A percentile compares a stretch with the other conserved stretches of the same genome.
These are phyloP conservation scores for Hyles lineata DNA, from an alignment of 2,888 invertebrate genomes.

Conservation along the genomic window DNA sequence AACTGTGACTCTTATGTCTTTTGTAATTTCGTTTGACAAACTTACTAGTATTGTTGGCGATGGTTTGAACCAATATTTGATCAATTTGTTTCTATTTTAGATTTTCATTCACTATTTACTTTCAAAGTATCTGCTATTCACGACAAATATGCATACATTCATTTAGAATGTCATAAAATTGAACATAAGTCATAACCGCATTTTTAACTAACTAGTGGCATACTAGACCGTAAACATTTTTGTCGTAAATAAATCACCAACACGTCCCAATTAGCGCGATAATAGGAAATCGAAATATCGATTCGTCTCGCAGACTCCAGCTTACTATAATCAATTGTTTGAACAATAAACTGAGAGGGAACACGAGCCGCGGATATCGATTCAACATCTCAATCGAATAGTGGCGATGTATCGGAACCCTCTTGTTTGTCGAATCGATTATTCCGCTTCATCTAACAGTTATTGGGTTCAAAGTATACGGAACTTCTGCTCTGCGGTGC, in stretches of 20 bases:
- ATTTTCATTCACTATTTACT: too few relatives aligned
- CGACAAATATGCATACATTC: too few relatives aligned
- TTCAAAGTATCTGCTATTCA: too few relatives aligned
- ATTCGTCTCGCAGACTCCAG: slow-evolving; percentile 11
- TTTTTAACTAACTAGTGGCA: background rate
- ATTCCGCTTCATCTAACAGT: slow-evolving; percentile 80
- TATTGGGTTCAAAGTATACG: slow-evolving; percentile 65
- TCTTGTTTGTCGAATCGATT: slow-evolving; percentile 83
- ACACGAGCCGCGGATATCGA: slow-evolving; percentile 58
- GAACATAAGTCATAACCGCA: background rate
- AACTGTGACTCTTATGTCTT: background rate
- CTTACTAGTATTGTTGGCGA: background rate
- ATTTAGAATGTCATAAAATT: too few relatives aligned
- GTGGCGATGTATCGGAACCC: slow-evolving; percentile 68
- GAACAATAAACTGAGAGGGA: slow-evolving; percentile 6
- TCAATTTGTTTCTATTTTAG: too few relatives aligned
- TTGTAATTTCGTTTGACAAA: background rate
- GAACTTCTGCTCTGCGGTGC: slow-evolving; percentile 40
- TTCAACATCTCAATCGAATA: slow-evolving; percentile 59
- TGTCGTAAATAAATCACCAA: background rate
- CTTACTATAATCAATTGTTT: slow-evolving; percentile 19
- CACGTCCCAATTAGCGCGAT: background rate
- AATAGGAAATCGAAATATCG: slow-evolving; percentile 11
- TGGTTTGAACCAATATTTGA: too few relatives aligned
- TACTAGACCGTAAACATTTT: background rate